These are phyloP conservation scores for Gymnarchus niloticus DNA, from an alignment of 2,113 vertebrate genomes.

Conservation along the genomic window DNA sequence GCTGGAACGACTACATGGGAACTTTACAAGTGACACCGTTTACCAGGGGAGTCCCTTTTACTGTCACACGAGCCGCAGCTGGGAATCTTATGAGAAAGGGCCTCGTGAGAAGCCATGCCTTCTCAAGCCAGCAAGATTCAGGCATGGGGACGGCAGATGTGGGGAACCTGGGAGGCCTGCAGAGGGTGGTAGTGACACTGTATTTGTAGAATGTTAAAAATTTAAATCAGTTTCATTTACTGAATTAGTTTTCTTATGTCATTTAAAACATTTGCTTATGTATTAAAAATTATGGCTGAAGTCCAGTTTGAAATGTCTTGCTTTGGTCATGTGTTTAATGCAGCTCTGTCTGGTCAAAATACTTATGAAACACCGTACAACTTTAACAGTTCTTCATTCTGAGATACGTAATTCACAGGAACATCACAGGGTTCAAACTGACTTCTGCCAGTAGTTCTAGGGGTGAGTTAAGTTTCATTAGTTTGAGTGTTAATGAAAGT, in stretches of 20 bases:
- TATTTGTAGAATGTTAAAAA: neutral
- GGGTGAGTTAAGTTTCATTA: slow-evolving; percentile 6
- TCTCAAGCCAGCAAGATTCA: too few species aligned
- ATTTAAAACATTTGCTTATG: neutral
- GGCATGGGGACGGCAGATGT: too few species aligned
- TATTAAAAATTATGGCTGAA: neutral
- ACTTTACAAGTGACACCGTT: too few species aligned
- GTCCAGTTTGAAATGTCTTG: neutral
- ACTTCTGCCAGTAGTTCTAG: neutral
- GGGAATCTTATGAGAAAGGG: too few species aligned
- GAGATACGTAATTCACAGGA: neutral
- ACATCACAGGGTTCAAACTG: neutral
- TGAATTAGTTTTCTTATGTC: neutral
- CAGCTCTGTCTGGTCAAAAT: neutral
- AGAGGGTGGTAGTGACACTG: neutral
- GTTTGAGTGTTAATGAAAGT: slow-evolving; percentile 11
- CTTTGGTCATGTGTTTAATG: neutral
- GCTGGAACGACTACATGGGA: too few species aligned
- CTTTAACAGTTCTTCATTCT: too few species aligned
- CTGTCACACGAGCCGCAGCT: too few species aligned
- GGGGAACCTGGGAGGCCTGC: neutral
- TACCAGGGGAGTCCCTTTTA: too few species aligned
- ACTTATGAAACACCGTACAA: neutral
- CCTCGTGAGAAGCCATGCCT: too few species aligned
- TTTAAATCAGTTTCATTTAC: neutral